Evolutionary conservation across 2,888 invertebrate genomes (phyloP).

Genomic region (Polydrusus cervinus): DNA sequence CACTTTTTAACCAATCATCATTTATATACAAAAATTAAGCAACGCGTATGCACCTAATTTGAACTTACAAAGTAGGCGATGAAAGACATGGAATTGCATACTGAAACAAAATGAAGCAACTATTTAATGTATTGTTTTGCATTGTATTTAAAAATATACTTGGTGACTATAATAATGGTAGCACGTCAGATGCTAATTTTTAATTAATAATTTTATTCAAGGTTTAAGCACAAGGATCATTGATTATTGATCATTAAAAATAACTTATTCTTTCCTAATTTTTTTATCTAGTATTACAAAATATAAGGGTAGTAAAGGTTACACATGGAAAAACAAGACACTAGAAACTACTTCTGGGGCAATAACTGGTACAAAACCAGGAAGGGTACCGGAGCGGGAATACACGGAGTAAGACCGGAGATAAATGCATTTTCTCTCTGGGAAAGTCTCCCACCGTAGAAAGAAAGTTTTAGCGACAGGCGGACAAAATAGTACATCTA

Average conservation of each 20-base stretch:
- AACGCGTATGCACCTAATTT: conserved; percentile 6
- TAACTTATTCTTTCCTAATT: conserved; percentile 23
- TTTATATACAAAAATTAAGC: conserved; percentile 3
- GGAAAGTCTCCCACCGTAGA: no score
- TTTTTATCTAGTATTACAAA: conserved; percentile 5
- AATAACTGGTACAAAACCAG: no score
- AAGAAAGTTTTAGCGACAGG: no score
- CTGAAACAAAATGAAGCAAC: conserved; percentile 18
- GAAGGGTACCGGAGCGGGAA: no score
- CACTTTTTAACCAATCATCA: neutral
- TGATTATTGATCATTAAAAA: conserved; percentile 23
- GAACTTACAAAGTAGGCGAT: neutral
- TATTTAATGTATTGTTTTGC: conserved; percentile 15
- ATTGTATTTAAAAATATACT: conserved; percentile 13
- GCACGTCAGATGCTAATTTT: conserved; percentile 9
- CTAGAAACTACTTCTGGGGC: no score
- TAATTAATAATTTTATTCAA: conserved; percentile 23
- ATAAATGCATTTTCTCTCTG: no score
- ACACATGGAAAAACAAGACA: no score
- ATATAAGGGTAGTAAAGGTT: neutral
- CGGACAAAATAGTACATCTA: no score
- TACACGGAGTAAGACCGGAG: no score
- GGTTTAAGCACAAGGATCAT: conserved; percentile 34
- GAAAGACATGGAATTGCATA: conserved; percentile 13
- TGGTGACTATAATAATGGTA: conserved; percentile 6